Evolutionary conservation across 1,140 invertebrate species (phyloP), one percentile per base, ranked within the genome.

Genomic region (Cyclina sinensis): DNA sequence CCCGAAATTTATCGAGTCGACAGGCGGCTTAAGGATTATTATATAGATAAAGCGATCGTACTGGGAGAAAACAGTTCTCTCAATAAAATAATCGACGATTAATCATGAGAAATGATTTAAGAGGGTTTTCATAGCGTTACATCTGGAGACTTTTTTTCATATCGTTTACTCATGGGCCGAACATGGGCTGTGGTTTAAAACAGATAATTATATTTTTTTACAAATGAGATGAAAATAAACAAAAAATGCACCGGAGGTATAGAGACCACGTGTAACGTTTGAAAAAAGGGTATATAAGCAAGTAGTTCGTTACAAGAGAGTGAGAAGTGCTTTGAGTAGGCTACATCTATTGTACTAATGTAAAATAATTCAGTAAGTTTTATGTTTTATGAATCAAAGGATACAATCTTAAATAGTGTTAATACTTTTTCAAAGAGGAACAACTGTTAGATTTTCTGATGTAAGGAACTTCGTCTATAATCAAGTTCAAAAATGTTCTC

Each of bases 51-150:
- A n/a, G 1, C 21, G 37, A 46, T 76, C 24, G 21, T 30, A 30
- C n/a, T 14, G 21, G 74, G 46, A 78, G 32, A 78, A 54, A 51
- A 35, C 43, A 74, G 43, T 24, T 48, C 48, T 78, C 39, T 51
- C 24, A 54, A 78, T 78, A 46, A 51, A 78, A 54, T 54, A 51
- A 51, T 78, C 30, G 14, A 18, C 21, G 27, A 78, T 57, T 78
- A 54, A 78, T 78, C 74, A 30, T 39, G 1, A 18, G 27, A 30
- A 48, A 78, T 78, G 74, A 78, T 78, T 78, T 78, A 76, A 76
- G 73, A 39, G 37, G 35, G 62, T 46, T 43, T 48, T 24, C n/a
- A 54, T 54, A 51, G 24, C n/a, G 43, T 16, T n/a, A 16, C 73
- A 46, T 76, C 46, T 76, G 12, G 65, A 37, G 21, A 39, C 14